Base-by-base conservation (phyloP, 2,113 vertebrate species). In the Seriola rivoliana region DNA sequence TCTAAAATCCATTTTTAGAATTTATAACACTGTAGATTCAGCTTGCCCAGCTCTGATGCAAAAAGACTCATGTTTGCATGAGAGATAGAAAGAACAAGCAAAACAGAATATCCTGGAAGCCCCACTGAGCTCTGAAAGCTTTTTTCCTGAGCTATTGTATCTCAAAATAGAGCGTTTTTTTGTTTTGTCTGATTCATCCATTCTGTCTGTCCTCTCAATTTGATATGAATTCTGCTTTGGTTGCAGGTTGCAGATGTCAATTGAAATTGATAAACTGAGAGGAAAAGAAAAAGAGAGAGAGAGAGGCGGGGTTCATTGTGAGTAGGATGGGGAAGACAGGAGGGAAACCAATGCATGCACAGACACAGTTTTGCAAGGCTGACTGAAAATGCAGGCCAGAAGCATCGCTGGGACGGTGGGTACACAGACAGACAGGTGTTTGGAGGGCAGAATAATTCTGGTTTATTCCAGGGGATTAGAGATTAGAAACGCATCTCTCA, bases 401-500 rank as follows among this genome's bases (percentile, higher is more conserved):
- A 13, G 57, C 29, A 19, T 40, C 23, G 19, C 11, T 40, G 54
- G 11, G 25, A 38, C 19, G 68, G 16, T 42, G 9, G 38, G 25
- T 14, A 50, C 57, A 19, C 25, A 42, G 40, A 74, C 9, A 21
- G 64, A 63, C 44, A 60, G 83, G 58, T 82, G 42, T 65, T 75
- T 10, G 14, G 10, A 75, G 71, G 64, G 75, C 76, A 81, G 63
- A 65, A 76, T 57, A 19, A 77, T 80, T 85, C 55, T 68, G 36
- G 73, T 85, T 82, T 80, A 71, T 82, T 83, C 60, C 65, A 44
- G 29, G 4, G 71, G 73, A 91, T 89, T 90, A 86, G 21, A 80
- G 65, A 79, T 88, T 66, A 85, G 40, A 75, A 66, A 84, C 29
- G 44, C 57, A 76, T 77, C 11, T 54, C 29, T 54, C 52, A 54